Evolutionary conservation across 2,888 invertebrate genomes (phyloP), one percentile per base, ranked within the genome.

Genomic region (Troilus luridus): DNA sequence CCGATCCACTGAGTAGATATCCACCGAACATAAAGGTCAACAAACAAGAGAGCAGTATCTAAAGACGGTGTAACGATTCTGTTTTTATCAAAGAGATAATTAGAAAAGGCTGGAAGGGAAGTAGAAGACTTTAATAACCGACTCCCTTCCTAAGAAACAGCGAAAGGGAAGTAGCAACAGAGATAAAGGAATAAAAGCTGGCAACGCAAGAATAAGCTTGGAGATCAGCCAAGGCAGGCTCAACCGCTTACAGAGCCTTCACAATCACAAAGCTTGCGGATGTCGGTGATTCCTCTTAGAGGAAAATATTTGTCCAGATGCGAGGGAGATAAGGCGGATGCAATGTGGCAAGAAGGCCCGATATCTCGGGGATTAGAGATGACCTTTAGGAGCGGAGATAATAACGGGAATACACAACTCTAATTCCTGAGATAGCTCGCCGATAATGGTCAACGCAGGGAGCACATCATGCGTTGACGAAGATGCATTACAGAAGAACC

Each of bases 1-100:
- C 41, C 41, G 41, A 41, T 41, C 41, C 41, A 41, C 41, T 41
- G 41, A 41, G 41, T 5, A 41, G 21, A 62, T 8, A 21, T n/a
- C 17, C 60, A 62, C 21, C 62, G 21, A 8, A n/a, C 64, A 24
- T 67, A 24, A 67, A 11, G n/a, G 64, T 10, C 24, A 27, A 41
- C 1, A 41, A 14, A 27, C 12, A 67, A 24, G 12, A 24, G 12
- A 41, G 9, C 27, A 41, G 41, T 19, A 41, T 41, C 27, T 14
- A 27, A 72, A 41, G 17, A 14, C 21, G 27, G 19, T 62, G 41
- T 77, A 77, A 77, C 12, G 24, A 41, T 41, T 77, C 72, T 41
- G 72, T 77, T 77, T 77, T 77, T 41, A 77, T 77, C 41, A 77
- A 27, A 77, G 67, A 67, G 67, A 67, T 67, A 12, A 67, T 67